Conservation (phyloP, 2,797 vertebrate genomes). For the Valencia hispanica region DNA sequence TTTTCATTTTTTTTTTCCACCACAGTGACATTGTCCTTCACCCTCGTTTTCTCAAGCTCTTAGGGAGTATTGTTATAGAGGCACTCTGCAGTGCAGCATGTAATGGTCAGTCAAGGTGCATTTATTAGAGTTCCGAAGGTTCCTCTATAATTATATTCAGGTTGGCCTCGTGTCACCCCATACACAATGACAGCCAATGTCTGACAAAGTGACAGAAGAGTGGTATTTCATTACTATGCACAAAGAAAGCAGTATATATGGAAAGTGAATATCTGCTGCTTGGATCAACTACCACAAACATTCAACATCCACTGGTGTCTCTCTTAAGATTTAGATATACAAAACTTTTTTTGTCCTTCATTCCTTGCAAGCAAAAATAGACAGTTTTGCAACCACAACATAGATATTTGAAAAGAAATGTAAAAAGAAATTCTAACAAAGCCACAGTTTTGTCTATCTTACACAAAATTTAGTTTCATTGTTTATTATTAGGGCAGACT, state of each 20-base stretch:
- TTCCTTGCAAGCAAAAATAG: slow-evolving; percentile 26
- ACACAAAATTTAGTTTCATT: background rate
- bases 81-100: slow-evolving; percentile 33
- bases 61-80: slow-evolving; percentile 59
- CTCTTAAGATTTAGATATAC: slow-evolving; percentile 54
- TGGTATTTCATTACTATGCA: slow-evolving; percentile 27
- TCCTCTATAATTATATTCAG: slow-evolving; percentile 72
- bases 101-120: slow-evolving; percentile 66
- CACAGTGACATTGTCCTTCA: slow-evolving; percentile 32
- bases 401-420: background rate
- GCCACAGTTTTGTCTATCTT: background rate
- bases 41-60: slow-evolving; percentile 42
- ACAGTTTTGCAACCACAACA: slow-evolving; percentile 11
- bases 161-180: slow-evolving; percentile 48
- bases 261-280: background rate
- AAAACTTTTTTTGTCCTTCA: slow-evolving; percentile 30
- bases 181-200: slow-evolving; percentile 44
- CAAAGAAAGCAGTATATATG: slow-evolving; percentile 11
- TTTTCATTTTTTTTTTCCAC: slow-evolving; percentile 23
- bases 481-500: background rate
- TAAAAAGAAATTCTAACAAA: slow-evolving; percentile 1
- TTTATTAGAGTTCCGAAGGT: slow-evolving; percentile 71
- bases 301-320: slow-evolving; percentile 22
- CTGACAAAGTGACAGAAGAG: slow-evolving; percentile 55
- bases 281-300: background rate